Base-by-base conservation (phyloP, 2,888 invertebrate genomes). In the Mellilla xanthometata region DNA sequence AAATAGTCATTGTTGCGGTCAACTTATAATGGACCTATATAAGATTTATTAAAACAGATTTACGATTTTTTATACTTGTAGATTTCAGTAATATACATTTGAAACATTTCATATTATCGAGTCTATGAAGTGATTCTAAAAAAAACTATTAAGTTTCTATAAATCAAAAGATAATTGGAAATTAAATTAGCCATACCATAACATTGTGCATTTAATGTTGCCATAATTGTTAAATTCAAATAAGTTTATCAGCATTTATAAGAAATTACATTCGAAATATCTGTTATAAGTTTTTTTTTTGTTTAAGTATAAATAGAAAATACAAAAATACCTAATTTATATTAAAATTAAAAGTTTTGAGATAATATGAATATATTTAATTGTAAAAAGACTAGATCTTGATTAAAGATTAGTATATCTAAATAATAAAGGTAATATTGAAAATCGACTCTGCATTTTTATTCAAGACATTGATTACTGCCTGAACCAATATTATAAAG, bases 331-430 rank as follows among this genome's bases (percentile, higher is more conserved):
- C n/a, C 8, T 72, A 68, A 68, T 65, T 67, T 69, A 68, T 63
- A 43, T 42, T 33, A 38, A 50, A 57, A 38, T 54, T 58, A 55
- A 41, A 46, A 53, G 53, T 57, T 71, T 65, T 68, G n/a, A n/a
- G 59, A 13, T 12, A 28, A 36, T 10, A 12, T 28, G 5, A 11
- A 28, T 28, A 36, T 35, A 55, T 54, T 51, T 56, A 60, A 56
- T 67, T 73, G 66, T 70, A 68, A 62, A 72, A 58, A 62, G 54
- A 62, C 56, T 70, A 71, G 68, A 72, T 62, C 65, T 64, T 72
- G 65, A 73, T 63, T 67, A 60, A 68, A 65, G 67, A 63, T 72
- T 68, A 74, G 63, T 68, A 74, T 72, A 62, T 68, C 62, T 75
- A 47, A 36, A 15, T 47, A 77, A 79, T 72, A 72, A 77, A 79